These are phyloP conservation scores for Balaenoptera acutorostrata DNA, from an alignment of 2,113 vertebrate species.

Conservation along the genomic window DNA sequence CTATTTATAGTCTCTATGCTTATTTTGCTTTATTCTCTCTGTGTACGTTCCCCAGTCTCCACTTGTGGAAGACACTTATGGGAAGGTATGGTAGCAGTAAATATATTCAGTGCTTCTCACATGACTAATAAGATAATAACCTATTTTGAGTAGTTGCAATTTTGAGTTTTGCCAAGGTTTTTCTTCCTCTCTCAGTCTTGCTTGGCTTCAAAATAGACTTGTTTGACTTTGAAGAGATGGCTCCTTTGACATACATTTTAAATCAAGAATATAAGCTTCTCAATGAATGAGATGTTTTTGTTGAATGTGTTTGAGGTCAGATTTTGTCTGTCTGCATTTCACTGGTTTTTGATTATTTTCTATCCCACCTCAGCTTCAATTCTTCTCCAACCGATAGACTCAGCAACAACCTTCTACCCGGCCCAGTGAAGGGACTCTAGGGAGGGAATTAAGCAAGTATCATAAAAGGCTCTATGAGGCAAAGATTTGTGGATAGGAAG, in stretches of 20 bases:
- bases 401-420: neutral
- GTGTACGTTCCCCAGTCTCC: neutral
- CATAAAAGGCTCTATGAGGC: neutral
- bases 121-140: slow-evolving; percentile 30
- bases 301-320: neutral
- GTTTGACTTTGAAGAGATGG: neutral
- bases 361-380: neutral
- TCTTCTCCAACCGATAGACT: neutral
- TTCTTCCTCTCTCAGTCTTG: neutral
- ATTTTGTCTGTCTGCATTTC: slow-evolving; percentile 22
- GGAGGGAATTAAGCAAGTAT: slow-evolving; percentile 18
- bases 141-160: slow-evolving; percentile 19
- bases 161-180: slow-evolving; percentile 29
- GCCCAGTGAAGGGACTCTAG: neutral
- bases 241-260: neutral
- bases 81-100: slow-evolving; percentile 18
- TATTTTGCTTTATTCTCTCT: slow-evolving; percentile 40
- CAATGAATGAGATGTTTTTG: neutral
- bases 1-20: slow-evolving; percentile 12
- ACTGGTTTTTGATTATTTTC: neutral
- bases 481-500: slow-evolving; percentile 38
- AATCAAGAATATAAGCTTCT: neutral
- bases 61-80: slow-evolving; percentile 30
- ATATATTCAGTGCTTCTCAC: slow-evolving; percentile 16
- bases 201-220: slow-evolving; percentile 17